phyloP scores from a whole-genome alignment of 1,140 invertebrate genomes.

The Linepithema humile region DNA sequence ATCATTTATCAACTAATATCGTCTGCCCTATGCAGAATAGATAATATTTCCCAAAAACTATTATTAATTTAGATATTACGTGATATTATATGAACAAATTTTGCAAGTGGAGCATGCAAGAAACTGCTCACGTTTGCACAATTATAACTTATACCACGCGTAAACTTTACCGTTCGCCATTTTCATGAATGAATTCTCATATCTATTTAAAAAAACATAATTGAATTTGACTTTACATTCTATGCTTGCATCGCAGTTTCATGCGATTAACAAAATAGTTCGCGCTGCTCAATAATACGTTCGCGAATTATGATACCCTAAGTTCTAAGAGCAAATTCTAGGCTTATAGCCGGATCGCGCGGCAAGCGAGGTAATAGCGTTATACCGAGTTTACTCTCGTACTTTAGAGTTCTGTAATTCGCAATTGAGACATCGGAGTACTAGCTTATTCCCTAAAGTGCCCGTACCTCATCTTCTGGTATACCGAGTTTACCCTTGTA shows the following conservation, averaged over 20 bases:
- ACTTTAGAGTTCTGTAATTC: slow-evolving; percentile 58
- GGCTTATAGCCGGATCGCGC: slow-evolving; percentile 41
- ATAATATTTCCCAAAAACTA: not conserved
- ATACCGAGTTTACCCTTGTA: slow-evolving; percentile 53
- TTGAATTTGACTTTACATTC: too few relatives aligned
- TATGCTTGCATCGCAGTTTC: too few relatives aligned
- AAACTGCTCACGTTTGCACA: not conserved
- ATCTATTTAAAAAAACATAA: not conserved
- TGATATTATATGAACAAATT: slow-evolving; percentile 14
- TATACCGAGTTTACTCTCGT: slow-evolving; percentile 52
- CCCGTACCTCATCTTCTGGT: slow-evolving; percentile 46
- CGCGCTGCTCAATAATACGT: not conserved
- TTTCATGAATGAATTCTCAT: not conserved
- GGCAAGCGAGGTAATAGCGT: slow-evolving; percentile 51
- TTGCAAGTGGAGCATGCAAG: not conserved
- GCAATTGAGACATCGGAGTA: slow-evolving; percentile 52
- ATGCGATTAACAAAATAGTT: slow-evolving; percentile 19
- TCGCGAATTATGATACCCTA: slow-evolving; percentile 13
- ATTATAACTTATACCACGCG: too few relatives aligned
- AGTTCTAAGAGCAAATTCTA: slow-evolving; percentile 36
- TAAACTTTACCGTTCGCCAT: too few relatives aligned
- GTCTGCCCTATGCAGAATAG: not conserved
- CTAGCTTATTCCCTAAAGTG: slow-evolving; percentile 56
- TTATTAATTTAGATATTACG: not conserved
- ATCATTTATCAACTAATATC: not conserved